Evolutionary conservation across 2,113 vertebrate genomes (phyloP).

Genomic region (Amphilophus citrinellus): DNA sequence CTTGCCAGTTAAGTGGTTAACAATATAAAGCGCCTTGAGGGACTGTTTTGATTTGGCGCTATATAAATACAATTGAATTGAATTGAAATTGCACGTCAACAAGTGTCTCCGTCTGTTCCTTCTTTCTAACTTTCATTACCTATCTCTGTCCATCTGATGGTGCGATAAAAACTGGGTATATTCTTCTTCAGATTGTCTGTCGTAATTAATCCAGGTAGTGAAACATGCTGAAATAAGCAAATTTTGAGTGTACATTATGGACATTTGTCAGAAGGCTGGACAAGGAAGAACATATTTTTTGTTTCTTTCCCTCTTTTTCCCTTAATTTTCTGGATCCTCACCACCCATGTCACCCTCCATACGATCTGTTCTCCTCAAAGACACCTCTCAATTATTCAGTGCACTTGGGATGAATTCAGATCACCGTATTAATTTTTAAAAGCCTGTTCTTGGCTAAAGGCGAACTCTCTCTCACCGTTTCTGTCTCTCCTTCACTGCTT

Average conservation of each 20-base stretch:
- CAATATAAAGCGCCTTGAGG: too few species aligned
- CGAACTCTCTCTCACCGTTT: slow-evolving; percentile 53
- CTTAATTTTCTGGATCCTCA: slow-evolving; percentile 29
- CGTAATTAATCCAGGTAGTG: neutral
- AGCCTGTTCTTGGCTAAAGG: slow-evolving; percentile 67
- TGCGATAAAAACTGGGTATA: neutral
- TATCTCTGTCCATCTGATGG: neutral
- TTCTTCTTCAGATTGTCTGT: neutral
- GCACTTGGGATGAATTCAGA: slow-evolving; percentile 77
- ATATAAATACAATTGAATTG: too few species aligned
- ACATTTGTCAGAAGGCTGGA: neutral
- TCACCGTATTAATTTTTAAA: slow-evolving; percentile 81
- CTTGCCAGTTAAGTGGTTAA: too few species aligned
- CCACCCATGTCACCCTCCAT: slow-evolving; percentile 48
- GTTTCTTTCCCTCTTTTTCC: slow-evolving; percentile 24
- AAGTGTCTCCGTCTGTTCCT: neutral
- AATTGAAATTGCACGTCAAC: neutral
- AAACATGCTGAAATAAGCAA: neutral
- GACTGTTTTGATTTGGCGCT: too few species aligned
- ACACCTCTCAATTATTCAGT: slow-evolving; percentile 80
- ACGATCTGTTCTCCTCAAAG: slow-evolving; percentile 51
- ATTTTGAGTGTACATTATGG: neutral
- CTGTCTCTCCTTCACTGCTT: slow-evolving; percentile 50
- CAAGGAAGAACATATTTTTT: slow-evolving; percentile 17
- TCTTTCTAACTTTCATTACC: neutral